Evolutionary conservation across 1,140 invertebrate genomes (phyloP).

Genomic region (Panonychus citri): DNA sequence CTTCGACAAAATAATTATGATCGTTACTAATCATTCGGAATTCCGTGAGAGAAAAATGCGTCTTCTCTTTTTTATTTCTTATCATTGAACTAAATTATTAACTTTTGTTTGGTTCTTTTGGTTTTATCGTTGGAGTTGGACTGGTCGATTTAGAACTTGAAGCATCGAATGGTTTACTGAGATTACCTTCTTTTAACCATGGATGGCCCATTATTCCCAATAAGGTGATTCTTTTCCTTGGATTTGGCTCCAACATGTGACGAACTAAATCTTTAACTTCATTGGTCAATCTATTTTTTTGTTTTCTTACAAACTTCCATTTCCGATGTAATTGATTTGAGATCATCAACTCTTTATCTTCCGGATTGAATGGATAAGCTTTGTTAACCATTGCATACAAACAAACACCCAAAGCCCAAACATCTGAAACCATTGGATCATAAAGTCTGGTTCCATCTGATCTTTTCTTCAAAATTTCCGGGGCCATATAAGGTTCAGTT

Average conservation of each 20-base stretch:
- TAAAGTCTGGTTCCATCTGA: constrained; percentile 12
- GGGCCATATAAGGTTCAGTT: constrained; percentile 18
- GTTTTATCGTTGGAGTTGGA: too few species aligned
- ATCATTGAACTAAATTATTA: too few species aligned
- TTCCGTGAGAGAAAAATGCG: too few species aligned
- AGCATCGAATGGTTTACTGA: neutral
- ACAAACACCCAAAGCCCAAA: constrained; percentile 19
- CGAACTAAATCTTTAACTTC: constrained; percentile 43
- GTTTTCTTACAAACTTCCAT: constrained; percentile 5
- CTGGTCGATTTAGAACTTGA: too few species aligned
- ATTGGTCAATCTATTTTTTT: neutral
- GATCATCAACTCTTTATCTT: constrained; percentile 6
- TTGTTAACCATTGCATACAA: constrained; percentile 18
- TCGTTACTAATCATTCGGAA: too few species aligned
- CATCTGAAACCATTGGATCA: constrained; percentile 16
- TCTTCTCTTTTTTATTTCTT: too few species aligned
- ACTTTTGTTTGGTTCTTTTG: too few species aligned
- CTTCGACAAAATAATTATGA: too few species aligned
- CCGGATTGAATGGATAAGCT: constrained; percentile 22
- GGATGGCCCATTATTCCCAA: constrained; percentile 21
- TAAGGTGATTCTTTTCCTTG: constrained; percentile 42
- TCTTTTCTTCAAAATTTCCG: constrained; percentile 13
- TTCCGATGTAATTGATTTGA: constrained; percentile 5
- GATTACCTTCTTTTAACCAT: constrained; percentile 8
- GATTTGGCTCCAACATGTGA: constrained; percentile 49